Conservation (phyloP, 2,113 vertebrate species). For the Pseudonaja textilis region DNA sequence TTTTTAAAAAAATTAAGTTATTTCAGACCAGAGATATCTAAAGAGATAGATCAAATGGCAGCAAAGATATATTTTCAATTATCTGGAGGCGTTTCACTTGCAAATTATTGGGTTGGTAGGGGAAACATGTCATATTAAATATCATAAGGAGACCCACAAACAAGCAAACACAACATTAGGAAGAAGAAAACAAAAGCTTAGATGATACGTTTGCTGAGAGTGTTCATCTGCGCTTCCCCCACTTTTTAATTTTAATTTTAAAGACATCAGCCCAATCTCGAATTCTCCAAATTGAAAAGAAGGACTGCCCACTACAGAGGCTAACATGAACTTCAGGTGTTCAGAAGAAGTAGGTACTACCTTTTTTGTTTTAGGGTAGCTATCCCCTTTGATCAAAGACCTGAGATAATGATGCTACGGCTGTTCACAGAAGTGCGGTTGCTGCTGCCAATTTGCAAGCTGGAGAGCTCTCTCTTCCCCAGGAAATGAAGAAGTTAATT, state of each 20-base stretch:
- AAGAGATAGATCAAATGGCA: conserved; percentile 50
- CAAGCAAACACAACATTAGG: neutral
- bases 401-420: conserved; percentile 25
- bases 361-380: conserved; percentile 7
- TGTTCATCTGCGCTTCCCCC: conserved; percentile 20
- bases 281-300: conserved; percentile 57
- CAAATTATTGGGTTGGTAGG: conserved; percentile 15
- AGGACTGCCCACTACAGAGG: conserved; percentile 41
- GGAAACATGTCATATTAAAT: conserved; percentile 19
- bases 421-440: conserved; percentile 41
- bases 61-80: conserved; percentile 21
- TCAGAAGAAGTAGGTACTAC: conserved; percentile 37
- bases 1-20: conserved; percentile 1
- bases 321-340: conserved; percentile 32
- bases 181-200: conserved; percentile 14
- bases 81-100: conserved; percentile 43
- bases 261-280: conserved; percentile 48
- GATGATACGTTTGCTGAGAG: conserved; percentile 35
- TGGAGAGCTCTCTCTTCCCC: conserved; percentile 49
- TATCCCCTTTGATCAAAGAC: conserved; percentile 10
- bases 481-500: conserved; percentile 72
- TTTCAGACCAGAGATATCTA: neutral
- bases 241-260: conserved; percentile 39
- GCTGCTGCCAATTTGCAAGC: conserved; percentile 44
- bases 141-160: conserved; percentile 6